phyloP scores from a whole-genome alignment of 2,888 invertebrate genomes.

The Sarcophaga carnaria region DNA sequence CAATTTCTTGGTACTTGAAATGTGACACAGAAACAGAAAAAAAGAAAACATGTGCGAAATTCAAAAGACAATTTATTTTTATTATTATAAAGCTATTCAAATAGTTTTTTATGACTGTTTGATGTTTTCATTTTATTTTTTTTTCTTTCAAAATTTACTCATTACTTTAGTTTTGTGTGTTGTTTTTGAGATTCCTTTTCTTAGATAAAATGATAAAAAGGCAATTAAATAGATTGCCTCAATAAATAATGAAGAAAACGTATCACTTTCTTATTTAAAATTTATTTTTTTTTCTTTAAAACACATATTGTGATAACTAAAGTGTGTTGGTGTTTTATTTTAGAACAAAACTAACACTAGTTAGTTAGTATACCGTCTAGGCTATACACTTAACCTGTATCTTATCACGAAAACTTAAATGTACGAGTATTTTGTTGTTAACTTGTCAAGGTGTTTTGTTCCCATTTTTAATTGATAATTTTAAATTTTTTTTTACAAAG shows the following conservation, averaged over 20 bases:
- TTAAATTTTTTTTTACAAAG: not conserved
- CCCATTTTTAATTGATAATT: not conserved
- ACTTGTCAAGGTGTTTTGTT: constrained; percentile 20
- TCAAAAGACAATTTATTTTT: not conserved
- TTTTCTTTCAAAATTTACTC: not conserved
- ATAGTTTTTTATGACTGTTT: not conserved
- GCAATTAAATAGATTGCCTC: constrained; percentile 5
- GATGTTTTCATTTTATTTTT: not conserved
- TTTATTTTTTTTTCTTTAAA: not conserved
- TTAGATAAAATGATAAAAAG: not conserved
- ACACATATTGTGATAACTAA: not conserved
- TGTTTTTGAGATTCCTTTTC: not conserved
- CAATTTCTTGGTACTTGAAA: not conserved
- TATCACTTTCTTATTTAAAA: constrained; percentile 3
- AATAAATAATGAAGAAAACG: not conserved
- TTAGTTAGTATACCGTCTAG: too few species aligned
- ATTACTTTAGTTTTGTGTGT: not conserved
- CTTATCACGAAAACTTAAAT: constrained; percentile 19
- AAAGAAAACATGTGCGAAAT: not conserved
- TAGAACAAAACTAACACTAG: not conserved
- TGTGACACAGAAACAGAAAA: not conserved
- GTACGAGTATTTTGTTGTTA: too few species aligned
- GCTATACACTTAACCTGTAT: not conserved
- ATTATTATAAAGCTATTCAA: not conserved
- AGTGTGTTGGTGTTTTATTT: not conserved